A percentile compares a stretch with the other conserved stretches of the same genome.
Conservation (phyloP, 2,113 vertebrate species). For the Haemorhous mexicanus region DNA sequence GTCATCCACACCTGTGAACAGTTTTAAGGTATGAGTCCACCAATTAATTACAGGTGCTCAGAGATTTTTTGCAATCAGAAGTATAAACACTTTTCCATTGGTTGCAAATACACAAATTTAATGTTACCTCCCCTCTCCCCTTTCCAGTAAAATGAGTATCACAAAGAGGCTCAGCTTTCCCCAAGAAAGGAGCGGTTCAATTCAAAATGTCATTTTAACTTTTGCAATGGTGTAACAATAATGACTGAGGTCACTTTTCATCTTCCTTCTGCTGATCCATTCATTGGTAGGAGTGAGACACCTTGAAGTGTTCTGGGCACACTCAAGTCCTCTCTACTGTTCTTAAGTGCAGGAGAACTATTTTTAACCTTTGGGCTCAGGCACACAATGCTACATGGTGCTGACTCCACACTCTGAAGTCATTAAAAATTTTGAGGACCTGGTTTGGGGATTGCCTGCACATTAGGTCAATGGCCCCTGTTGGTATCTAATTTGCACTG, state of each 20-base stretch:
- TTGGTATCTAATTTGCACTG: background rate
- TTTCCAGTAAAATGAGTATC: background rate
- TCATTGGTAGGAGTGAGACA: background rate
- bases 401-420: background rate
- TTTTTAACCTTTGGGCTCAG: background rate
- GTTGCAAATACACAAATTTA: background rate
- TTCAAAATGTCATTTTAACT: slow-evolving; percentile 13
- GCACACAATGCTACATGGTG: background rate
- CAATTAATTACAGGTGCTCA: background rate
- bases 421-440: background rate
- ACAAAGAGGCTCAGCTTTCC: background rate
- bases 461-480: background rate
- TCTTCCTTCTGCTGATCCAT: background rate
- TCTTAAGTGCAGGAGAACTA: background rate
- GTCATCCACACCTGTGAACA: background rate
- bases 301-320: accelerated
- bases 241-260: background rate
- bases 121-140: background rate
- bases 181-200: background rate
- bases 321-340: background rate
- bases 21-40: background rate
- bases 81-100: background rate
- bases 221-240: background rate
- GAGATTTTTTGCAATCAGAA: background rate
- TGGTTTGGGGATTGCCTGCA: background rate